Evolutionary conservation across 2,113 vertebrate genomes (phyloP).

Genomic region (Boleophthalmus pectinirostris): DNA sequence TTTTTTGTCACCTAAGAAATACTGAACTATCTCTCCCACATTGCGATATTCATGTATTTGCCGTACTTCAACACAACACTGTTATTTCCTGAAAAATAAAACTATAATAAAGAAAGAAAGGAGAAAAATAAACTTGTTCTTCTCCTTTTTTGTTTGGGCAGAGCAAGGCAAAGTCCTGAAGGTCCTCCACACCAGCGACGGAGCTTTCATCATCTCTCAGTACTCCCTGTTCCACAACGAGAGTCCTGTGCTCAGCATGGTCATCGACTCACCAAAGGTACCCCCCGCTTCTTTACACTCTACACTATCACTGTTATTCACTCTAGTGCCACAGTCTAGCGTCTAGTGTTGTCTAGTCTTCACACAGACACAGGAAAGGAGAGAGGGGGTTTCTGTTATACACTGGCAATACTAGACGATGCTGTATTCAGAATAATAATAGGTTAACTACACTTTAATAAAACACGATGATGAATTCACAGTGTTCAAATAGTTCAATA

Average conservation of each 20-base stretch:
- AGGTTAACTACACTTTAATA: neutral
- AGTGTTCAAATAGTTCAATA: no score
- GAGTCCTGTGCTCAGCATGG: slow-evolving; percentile 78
- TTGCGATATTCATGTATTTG: no score
- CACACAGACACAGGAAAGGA: neutral
- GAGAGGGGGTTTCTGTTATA: neutral
- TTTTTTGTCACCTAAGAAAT: no score
- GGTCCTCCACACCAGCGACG: slow-evolving; percentile 76
- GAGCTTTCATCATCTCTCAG: slow-evolving; percentile 80
- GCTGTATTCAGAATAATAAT: neutral
- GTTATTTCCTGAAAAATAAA: no score
- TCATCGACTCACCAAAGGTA: slow-evolving; percentile 78
- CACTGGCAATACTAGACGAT: neutral
- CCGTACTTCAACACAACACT: no score
- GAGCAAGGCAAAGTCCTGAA: slow-evolving; percentile 83
- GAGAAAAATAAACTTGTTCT: neutral
- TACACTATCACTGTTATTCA: slow-evolving; percentile 1
- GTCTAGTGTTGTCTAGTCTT: no score
- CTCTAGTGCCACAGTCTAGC: neutral
- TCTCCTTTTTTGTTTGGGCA: slow-evolving; percentile 37
- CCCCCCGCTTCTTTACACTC: neutral
- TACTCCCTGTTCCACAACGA: slow-evolving; percentile 79
- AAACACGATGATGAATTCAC: no score
- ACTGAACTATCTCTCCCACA: no score
- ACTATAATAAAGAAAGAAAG: neutral